These are phyloP conservation scores for Oreohelix idahoensis DNA, from an alignment of 1,140 invertebrate species.

Conservation along the genomic window DNA sequence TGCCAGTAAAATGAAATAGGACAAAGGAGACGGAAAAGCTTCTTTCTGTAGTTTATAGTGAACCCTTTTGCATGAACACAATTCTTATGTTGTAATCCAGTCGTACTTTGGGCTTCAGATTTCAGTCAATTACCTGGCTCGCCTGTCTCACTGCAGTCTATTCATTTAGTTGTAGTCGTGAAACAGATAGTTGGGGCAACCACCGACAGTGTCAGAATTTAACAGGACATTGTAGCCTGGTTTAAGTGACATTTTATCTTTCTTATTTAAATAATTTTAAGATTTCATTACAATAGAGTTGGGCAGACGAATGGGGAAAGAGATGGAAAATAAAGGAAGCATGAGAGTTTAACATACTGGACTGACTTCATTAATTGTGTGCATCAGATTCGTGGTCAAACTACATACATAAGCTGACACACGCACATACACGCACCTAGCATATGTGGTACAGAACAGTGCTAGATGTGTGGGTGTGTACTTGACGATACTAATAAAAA, in stretches of 20 bases:
- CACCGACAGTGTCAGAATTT: background rate
- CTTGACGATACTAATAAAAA: no score
- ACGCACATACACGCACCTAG: no score
- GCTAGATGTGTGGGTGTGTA: no score
- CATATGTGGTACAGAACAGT: no score
- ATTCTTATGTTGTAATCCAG: slow-evolving; percentile 18
- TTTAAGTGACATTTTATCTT: slow-evolving; percentile 4
- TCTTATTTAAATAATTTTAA: slow-evolving; percentile 8
- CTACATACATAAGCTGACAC: no score
- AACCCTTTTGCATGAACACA: slow-evolving; percentile 24
- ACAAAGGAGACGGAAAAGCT: slow-evolving; percentile 10
- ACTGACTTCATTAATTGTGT: background rate
- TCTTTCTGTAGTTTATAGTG: slow-evolving; percentile 19
- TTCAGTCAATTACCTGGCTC: slow-evolving; percentile 7
- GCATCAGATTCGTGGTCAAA: no score
- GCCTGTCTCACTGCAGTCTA: background rate
- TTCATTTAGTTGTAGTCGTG: slow-evolving; percentile 13
- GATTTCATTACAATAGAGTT: background rate
- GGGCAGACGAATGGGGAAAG: background rate
- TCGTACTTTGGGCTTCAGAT: slow-evolving; percentile 22
- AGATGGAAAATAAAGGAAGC: background rate
- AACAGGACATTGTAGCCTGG: background rate
- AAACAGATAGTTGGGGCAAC: background rate
- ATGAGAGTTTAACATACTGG: background rate
- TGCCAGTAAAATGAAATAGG: slow-evolving; percentile 7